Evolutionary conservation across 2,113 vertebrate species (phyloP).

Genomic region (Cebus imitator): DNA sequence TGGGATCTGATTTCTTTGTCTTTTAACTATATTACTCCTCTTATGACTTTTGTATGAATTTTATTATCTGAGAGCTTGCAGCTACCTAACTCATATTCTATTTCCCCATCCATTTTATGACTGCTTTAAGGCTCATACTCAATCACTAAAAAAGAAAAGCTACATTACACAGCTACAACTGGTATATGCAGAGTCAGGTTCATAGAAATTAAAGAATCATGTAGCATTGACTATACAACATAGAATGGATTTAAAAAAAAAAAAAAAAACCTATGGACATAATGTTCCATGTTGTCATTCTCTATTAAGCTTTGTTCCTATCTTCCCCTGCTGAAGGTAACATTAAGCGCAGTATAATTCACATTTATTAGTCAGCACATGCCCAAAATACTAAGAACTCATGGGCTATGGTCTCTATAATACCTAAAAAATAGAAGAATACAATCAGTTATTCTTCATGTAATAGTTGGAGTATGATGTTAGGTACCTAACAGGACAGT

Average conservation of each 20-base stretch:
- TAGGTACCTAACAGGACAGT: not conserved
- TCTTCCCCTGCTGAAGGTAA: not conserved
- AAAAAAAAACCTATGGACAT: not conserved
- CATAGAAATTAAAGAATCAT: conserved; percentile 32
- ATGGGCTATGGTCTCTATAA: not conserved
- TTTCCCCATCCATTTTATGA: conserved; percentile 42
- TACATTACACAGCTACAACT: not conserved
- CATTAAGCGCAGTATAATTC: not conserved
- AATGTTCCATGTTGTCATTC: not conserved
- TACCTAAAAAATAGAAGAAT: not conserved
- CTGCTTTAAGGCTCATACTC: conserved; percentile 34
- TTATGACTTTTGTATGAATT: conserved; percentile 46
- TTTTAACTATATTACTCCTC: conserved; percentile 30
- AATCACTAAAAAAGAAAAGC: conserved; percentile 54
- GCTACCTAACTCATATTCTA: conserved; percentile 33
- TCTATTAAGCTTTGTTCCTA: not conserved
- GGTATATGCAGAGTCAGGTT: conserved; percentile 4
- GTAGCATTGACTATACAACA: not conserved
- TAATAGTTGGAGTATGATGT: not conserved
- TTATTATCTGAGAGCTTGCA: conserved; percentile 23
- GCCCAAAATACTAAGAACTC: not conserved
- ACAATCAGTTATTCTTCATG: not conserved
- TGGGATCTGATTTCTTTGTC: conserved; percentile 39
- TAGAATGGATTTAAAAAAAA: not conserved
- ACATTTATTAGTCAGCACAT: not conserved